These are phyloP conservation scores for Sprattus sprattus DNA, from an alignment of 2,113 vertebrate species.

Conservation along the genomic window DNA sequence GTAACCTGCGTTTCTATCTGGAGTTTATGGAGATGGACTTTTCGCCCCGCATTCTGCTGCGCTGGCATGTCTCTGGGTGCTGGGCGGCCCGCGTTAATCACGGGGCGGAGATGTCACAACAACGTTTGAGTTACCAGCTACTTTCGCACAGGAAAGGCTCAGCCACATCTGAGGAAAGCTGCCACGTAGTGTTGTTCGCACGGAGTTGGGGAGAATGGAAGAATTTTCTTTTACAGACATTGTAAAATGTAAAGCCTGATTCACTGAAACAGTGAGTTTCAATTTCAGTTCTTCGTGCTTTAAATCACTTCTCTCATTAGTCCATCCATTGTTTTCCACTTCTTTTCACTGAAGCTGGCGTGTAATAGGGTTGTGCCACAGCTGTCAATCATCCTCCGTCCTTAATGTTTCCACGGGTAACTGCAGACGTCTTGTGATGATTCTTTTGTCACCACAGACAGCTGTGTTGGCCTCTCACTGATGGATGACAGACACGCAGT, in stretches of 20 bases:
- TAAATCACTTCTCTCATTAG: background rate
- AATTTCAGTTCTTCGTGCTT: background rate
- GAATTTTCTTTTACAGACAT: background rate
- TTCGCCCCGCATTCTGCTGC: background rate
- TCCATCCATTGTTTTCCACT: background rate
- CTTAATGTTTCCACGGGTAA: background rate
- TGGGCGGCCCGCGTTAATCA: conserved; percentile 2
- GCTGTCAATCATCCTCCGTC: background rate
- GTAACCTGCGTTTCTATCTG: background rate
- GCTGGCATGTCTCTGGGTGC: background rate
- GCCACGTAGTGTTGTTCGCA: background rate
- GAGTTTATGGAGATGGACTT: background rate
- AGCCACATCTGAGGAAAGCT: background rate
- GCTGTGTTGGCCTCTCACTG: background rate
- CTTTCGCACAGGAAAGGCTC: background rate
- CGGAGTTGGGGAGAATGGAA: background rate
- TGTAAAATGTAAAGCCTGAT: background rate
- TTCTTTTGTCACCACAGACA: conserved; percentile 12
- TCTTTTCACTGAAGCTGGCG: background rate
- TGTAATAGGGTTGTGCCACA: background rate
- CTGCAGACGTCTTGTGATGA: conserved; percentile 7
- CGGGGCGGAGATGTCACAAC: conserved; percentile 1
- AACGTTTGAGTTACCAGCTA: background rate
- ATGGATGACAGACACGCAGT: background rate
- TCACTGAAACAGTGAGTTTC: conserved; percentile 4